phyloP scores from a whole-genome alignment of 2,888 invertebrate genomes.

The Xestia xanthographa region DNA sequence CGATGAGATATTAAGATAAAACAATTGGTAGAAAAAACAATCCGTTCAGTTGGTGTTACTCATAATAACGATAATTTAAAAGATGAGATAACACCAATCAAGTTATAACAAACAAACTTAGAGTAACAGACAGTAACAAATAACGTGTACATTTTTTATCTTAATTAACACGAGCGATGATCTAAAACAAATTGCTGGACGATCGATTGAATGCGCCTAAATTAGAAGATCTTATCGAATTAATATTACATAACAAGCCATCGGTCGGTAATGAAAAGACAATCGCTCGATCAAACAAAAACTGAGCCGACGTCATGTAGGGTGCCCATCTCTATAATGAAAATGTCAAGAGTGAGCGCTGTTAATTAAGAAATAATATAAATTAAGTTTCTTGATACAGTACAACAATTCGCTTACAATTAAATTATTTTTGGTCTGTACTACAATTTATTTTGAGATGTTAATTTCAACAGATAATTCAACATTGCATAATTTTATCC shows the following conservation, averaged over 20 bases:
- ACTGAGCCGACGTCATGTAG: constrained; percentile 70
- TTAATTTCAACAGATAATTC: neutral
- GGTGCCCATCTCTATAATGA: constrained; percentile 55
- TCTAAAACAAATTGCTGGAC: constrained; percentile 77
- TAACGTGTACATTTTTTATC: constrained; percentile 72
- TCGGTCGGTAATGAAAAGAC: constrained; percentile 80
- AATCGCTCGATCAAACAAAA: constrained; percentile 81
- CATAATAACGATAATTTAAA: constrained; percentile 45
- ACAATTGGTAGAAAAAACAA: constrained; percentile 28
- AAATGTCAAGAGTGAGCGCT: constrained; percentile 49
- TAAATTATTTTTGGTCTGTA: neutral
- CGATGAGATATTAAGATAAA: neutral
- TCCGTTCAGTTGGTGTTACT: constrained; percentile 10
- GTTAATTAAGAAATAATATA: constrained; percentile 21
- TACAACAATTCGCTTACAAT: neutral
- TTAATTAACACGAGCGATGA: constrained; percentile 77
- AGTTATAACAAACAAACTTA: constrained; percentile 42
- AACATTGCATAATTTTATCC: constrained; percentile 3
- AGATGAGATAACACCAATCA: constrained; percentile 54
- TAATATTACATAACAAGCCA: constrained; percentile 84
- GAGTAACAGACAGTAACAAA: constrained; percentile 58
- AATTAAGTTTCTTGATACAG: neutral
- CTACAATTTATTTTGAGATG: neutral
- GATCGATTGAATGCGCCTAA: constrained; percentile 79
- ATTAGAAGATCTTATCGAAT: constrained; percentile 83